phyloP scores from a whole-genome alignment of 2,797 vertebrate genomes.

The Hippocampus kuda region DNA sequence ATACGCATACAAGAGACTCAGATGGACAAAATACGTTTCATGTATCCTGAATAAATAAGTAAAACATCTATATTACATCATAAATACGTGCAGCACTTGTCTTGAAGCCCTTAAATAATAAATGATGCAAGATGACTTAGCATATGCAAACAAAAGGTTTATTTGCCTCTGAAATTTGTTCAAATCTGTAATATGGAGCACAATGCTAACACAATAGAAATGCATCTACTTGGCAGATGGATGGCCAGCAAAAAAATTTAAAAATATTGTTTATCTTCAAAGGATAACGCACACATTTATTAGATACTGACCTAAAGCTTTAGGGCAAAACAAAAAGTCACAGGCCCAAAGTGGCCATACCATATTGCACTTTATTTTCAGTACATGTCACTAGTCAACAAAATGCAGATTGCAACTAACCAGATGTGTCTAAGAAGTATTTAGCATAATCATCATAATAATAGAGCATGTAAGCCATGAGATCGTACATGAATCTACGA shows the following conservation, averaged over 20 bases:
- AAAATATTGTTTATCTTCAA: background rate
- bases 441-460: no score
- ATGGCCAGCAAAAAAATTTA: no score
- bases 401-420: no score
- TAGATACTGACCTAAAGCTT: background rate
- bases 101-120: constrained; percentile 1
- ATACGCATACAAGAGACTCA: background rate
- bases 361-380: no score
- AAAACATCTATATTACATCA: background rate
- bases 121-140: background rate
- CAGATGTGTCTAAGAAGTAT: no score
- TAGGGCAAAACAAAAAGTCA: background rate
- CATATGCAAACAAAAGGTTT: background rate
- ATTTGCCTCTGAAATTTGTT: background rate
- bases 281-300: background rate
- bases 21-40: background rate
- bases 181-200: background rate
- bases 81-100: constrained; percentile 3
- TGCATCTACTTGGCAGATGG: background rate
- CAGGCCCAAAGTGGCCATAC: no score
- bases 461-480: no score
- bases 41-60: background rate
- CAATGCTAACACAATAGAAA: background rate
- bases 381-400: no score
- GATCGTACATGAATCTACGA: no score